Evolutionary conservation across 2,113 vertebrate species (phyloP).

Genomic region (Protobothrops mucrosquamatus): DNA sequence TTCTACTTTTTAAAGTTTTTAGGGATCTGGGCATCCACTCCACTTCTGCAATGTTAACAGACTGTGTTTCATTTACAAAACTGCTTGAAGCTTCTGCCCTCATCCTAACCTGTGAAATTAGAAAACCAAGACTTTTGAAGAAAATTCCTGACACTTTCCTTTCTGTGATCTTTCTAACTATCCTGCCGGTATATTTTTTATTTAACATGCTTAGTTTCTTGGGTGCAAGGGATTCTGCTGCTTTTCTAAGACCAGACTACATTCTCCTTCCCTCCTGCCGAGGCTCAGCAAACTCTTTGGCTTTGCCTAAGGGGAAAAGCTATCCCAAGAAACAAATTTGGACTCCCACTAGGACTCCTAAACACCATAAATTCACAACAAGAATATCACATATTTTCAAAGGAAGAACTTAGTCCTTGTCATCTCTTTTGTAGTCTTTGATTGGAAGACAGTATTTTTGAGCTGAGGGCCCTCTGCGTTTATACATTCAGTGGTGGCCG

Average conservation of each 20-base stretch:
- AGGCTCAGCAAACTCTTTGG: background rate
- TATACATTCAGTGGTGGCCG: background rate
- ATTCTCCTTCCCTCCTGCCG: background rate
- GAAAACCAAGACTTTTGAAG: background rate
- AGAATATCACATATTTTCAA: background rate
- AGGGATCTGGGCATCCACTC: background rate
- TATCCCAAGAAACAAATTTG: background rate
- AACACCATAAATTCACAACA: background rate
- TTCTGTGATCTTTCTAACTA: background rate
- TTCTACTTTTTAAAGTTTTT: background rate
- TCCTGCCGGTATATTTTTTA: background rate
- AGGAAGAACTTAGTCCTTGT: background rate
- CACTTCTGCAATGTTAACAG: background rate
- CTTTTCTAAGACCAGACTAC: background rate
- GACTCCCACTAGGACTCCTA: background rate
- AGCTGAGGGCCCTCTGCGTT: background rate
- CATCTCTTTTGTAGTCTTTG: background rate
- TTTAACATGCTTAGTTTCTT: background rate
- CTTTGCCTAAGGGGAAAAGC: background rate
- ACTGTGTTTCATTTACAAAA: background rate
- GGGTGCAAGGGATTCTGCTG: background rate
- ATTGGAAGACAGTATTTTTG: background rate
- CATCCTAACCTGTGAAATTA: background rate
- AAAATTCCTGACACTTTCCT: background rate
- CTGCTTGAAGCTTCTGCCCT: background rate